Base-by-base conservation (phyloP, 2,797 vertebrate species). In the Lycodopsis pacificus region DNA sequence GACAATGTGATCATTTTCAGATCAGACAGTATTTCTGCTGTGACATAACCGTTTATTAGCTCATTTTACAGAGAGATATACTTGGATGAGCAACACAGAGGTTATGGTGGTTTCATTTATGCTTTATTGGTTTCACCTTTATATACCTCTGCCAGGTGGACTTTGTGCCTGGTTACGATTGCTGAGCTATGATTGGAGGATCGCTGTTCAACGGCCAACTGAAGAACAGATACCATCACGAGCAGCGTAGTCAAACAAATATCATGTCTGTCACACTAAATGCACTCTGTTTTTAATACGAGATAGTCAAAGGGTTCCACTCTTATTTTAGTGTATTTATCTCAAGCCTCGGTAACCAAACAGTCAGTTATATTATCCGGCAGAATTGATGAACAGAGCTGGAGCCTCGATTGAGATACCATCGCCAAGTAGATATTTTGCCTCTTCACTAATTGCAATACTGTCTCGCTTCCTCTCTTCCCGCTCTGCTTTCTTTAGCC, bases 381-480 rank as follows among this genome's bases (percentile, higher is more conserved):
- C 44, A 71, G 46, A 75, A 65, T 17, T 63, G 69, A 79, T 72
- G 73, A 71, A 59, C 59, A 73, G 59, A 78, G 75, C 53, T 27
- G 27, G n/a, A 59, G 73, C 53, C 22, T 66, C 1, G 0, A 73
- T 25, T 73, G 44, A 79, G 72, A 85, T 86, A 74, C 56, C 48
- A 30, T 70, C 20, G 2, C 58, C 59, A 44, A 86, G 72, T 48
- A 80, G 71, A 90, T 85, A 7, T 86, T 81, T 80, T 72, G 51
- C 48, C 73, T 77, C 68, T 58, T 81, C 40, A 71, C 73, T 83
- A 76, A 86, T 80, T 87, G 67, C 44, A 75, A 57, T 17, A 49
- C 56, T 48, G 67, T 68, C 56, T 74, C 11, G 4, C 38, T 78
- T 71, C 51, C 76, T 73, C 61, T 73, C 46, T 25, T 66, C 58